Conservation (phyloP, 2,113 vertebrate species). For the Brachyhypopomus gauderio region DNA sequence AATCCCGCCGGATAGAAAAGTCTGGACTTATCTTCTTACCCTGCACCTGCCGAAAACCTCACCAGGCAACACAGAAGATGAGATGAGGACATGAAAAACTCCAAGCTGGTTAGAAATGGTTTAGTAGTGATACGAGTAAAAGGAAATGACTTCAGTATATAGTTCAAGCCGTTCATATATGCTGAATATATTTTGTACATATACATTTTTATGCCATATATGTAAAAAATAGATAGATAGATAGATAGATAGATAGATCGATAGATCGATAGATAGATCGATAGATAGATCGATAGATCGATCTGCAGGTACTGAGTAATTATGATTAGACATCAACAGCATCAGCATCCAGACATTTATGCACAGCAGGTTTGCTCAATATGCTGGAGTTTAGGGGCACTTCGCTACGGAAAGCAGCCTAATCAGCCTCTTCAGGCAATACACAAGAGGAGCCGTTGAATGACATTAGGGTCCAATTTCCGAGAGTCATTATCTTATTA, state of each 20-base stretch:
- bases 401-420: conserved; percentile 54
- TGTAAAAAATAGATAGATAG: not conserved
- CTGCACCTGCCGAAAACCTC: no score
- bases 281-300: no score
- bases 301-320: conserved; percentile 35
- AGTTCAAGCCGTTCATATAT: no score
- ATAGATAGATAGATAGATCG: no score
- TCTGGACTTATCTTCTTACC: no score
- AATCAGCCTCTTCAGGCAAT: conserved; percentile 61
- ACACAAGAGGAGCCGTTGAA: conserved; percentile 53
- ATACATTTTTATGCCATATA: not conserved
- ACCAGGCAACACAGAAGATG: no score
- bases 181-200: not conserved
- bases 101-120: not conserved
- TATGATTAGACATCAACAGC: conserved; percentile 38
- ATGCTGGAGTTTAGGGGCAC: conserved; percentile 50
- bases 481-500: conserved; percentile 59
- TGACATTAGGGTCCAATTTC: conserved; percentile 59
- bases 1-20: no score
- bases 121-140: not conserved
- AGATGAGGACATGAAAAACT: not conserved
- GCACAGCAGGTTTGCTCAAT: conserved; percentile 48
- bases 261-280: no score
- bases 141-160: not conserved
- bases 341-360: conserved; percentile 36